Base-by-base conservation (phyloP, 2,888 invertebrate species). In the Lypha dubia region DNA sequence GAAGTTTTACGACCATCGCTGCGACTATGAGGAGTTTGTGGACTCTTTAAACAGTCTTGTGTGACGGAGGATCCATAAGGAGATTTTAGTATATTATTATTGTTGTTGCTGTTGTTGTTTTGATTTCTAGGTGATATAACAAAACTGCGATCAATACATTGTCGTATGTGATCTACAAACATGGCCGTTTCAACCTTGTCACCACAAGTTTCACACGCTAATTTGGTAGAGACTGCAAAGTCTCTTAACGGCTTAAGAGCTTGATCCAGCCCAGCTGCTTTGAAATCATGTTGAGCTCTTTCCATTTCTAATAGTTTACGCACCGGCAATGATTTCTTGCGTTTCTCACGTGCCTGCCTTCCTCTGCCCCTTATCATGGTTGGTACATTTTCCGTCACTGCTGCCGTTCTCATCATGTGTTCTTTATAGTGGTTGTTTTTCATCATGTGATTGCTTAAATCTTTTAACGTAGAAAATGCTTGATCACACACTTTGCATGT, bases 401-500 rank as follows among this genome's bases (percentile, higher is more conserved):
- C 65, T 0, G 80, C 35, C 8, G 73, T 73, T 58, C 97, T 94
- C 96, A 97, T 96, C 87, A 97, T 97, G 92, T 98, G 98, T 91
- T 98, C 98, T 93, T 98, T 98, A 92, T 98, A 98, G 92, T 99
- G 99, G 11, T 98, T 97, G 92, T 98, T 98, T 92, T 98, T 98
- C 77, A 98, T 97, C 98, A 99, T 98, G 93, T 99, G 98, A 92
- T 97, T 97, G 92, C 98, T 98, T 63, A 99, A 94, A 90, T 98
- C 98, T 92, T 98, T 98, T 88, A 98, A 94, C 70, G 98, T 98
- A 92, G 96, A 96, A 93, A 98, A 99, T 53, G 98, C 97, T 93
- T 98, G 97, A 92, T 98, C 98, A 93, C 98, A 98, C 67, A 98
- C 98, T 93, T 98, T 98, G 93, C 98, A 99, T 75, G 98, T 98